Conservation (phyloP, 1,140 invertebrate species). For the Popillia japonica region DNA sequence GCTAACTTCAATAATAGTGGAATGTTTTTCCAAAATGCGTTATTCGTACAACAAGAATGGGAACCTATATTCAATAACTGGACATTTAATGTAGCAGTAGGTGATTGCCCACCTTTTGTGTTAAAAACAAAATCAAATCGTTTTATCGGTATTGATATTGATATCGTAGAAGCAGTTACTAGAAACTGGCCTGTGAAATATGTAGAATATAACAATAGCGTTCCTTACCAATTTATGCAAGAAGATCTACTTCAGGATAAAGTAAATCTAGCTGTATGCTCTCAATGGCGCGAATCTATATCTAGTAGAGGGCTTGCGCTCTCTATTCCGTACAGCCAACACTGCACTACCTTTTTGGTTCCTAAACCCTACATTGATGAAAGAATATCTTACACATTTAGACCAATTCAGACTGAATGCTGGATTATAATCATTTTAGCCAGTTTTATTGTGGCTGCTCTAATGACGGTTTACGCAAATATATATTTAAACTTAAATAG, state of each 20-base stretch:
- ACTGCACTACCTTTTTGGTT: slow-evolving; percentile 37
- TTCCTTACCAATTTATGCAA: slow-evolving; percentile 2
- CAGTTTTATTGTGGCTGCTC: background rate
- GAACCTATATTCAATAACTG: background rate
- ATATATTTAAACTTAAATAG: background rate
- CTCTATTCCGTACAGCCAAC: slow-evolving; percentile 36
- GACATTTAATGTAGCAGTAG: background rate
- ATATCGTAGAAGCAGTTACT: slow-evolving; percentile 21
- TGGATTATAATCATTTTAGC: slow-evolving; percentile 27
- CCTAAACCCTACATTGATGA: slow-evolving; percentile 34
- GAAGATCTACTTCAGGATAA: slow-evolving; percentile 18
- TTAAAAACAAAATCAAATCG: background rate
- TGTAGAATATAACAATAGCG: background rate
- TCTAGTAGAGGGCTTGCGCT: background rate
- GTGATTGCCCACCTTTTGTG: slow-evolving; percentile 11
- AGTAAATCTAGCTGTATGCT: slow-evolving; percentile 36
- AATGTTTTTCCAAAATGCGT: background rate
- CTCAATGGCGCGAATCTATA: slow-evolving; percentile 4
- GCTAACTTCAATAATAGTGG: background rate
- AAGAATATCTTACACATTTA: background rate
- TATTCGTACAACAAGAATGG: background rate
- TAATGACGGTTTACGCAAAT: background rate
- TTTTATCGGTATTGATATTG: background rate
- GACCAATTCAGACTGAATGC: background rate
- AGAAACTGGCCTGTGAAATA: background rate